A percentile compares a stretch with the other conserved stretches of the same genome.
phyloP scores from a whole-genome alignment of 2,888 invertebrate genomes.

The Agrilus cyanescens region DNA sequence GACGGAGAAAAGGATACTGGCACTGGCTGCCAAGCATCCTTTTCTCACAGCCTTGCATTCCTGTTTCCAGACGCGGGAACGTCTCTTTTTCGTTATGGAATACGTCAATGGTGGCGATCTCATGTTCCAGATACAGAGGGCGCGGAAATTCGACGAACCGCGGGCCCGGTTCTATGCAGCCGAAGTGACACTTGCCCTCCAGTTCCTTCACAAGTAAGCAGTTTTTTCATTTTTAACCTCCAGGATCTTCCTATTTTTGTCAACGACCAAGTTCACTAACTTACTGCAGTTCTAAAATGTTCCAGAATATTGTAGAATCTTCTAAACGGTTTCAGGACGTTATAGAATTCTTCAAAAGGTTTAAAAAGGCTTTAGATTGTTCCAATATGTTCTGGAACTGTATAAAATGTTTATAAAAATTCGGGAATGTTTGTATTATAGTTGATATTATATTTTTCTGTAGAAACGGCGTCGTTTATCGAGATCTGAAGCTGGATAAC shows the following conservation, averaged over 20 bases:
- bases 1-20: conserved; percentile 94
- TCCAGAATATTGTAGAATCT: no score
- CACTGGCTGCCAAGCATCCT: conserved; percentile 94
- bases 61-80: conserved; percentile 87
- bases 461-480: conserved; percentile 88
- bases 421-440: no score
- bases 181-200: conserved; percentile 93
- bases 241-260: no score
- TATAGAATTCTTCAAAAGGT: no score
- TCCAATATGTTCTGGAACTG: no score
- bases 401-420: no score
- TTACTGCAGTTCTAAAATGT: no score
- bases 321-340: no score
- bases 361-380: no score
- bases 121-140: conserved; percentile 99
- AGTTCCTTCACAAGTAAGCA: conserved; percentile 73
- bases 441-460: no score
- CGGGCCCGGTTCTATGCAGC: conserved; percentile 95
- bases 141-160: conserved; percentile 94
- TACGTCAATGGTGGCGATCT: conserved; percentile 98
- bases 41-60: conserved; percentile 95
- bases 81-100: conserved; percentile 97
- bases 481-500: conserved; percentile 97
- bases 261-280: no score
- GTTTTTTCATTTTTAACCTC: no score